phyloP scores from a whole-genome alignment of 2,797 vertebrate genomes.

The Danio aesculapii region DNA sequence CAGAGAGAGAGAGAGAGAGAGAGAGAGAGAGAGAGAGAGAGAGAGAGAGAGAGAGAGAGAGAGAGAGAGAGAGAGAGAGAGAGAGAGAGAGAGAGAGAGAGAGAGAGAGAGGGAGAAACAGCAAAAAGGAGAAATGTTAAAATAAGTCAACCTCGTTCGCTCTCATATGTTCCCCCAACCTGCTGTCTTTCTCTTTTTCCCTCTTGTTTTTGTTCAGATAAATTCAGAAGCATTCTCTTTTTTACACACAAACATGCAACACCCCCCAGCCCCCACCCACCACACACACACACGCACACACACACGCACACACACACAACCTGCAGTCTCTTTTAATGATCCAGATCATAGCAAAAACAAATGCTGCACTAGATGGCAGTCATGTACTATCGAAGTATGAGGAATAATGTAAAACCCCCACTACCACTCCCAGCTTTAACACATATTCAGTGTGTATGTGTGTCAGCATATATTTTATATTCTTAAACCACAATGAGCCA shows the following conservation, averaged over 20 bases:
- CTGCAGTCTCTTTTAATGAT: background rate
- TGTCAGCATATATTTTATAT: background rate
- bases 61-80: slow-evolving; percentile 5
- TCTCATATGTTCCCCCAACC: slow-evolving; percentile 12
- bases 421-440: slow-evolving; percentile 40
- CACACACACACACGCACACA: background rate
- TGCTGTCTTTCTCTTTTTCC: slow-evolving; percentile 5
- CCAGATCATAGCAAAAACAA: background rate
- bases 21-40: background rate
- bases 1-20: slow-evolving; percentile 3
- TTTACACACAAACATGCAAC: background rate
- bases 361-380: slow-evolving; percentile 61
- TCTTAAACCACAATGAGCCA: background rate
- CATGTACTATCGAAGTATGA: slow-evolving; percentile 43
- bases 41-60: no score
- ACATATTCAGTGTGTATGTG: background rate
- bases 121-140: slow-evolving; percentile 36
- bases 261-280: no score
- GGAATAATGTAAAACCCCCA: slow-evolving; percentile 14
- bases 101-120: background rate
- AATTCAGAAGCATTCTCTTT: background rate
- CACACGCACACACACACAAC: background rate
- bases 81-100: background rate
- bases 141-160: slow-evolving; percentile 12
- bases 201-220: slow-evolving; percentile 19